Evolutionary conservation across 2,113 vertebrate species (phyloP).

Genomic region (Panurus biarmicus): DNA sequence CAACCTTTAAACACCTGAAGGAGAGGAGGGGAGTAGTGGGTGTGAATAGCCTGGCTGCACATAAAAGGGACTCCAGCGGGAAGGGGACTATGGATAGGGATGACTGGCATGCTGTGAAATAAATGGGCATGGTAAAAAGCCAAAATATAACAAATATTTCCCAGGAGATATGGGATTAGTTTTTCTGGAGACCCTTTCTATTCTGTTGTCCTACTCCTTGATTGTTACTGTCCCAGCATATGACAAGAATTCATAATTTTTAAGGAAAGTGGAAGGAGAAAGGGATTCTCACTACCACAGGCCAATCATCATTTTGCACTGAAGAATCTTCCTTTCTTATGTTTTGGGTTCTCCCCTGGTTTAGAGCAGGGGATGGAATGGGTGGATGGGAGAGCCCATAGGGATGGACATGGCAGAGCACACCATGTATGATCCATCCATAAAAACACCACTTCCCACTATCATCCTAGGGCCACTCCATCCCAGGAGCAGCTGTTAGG

Average conservation of each 20-base stretch:
- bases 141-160: background rate
- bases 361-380: background rate
- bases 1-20: background rate
- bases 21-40: background rate
- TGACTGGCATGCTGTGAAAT: background rate
- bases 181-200: background rate
- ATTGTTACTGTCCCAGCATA: background rate
- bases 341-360: background rate
- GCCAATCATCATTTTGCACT: background rate
- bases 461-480: rapidly evolving
- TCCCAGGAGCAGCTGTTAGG: background rate
- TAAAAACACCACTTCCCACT: background rate
- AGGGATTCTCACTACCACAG: background rate
- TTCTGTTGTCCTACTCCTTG: background rate
- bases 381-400: background rate
- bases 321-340: background rate
- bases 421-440: background rate
- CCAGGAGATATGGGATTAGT: background rate
- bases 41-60: background rate
- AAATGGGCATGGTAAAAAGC: background rate
- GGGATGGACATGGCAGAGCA: background rate
- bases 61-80: background rate
- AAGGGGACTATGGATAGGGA: background rate
- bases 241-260: background rate
- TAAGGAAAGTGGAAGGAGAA: background rate